Evolutionary conservation across 2,888 invertebrate genomes (phyloP).

Genomic region (Caenorhabditis sp.): DNA sequence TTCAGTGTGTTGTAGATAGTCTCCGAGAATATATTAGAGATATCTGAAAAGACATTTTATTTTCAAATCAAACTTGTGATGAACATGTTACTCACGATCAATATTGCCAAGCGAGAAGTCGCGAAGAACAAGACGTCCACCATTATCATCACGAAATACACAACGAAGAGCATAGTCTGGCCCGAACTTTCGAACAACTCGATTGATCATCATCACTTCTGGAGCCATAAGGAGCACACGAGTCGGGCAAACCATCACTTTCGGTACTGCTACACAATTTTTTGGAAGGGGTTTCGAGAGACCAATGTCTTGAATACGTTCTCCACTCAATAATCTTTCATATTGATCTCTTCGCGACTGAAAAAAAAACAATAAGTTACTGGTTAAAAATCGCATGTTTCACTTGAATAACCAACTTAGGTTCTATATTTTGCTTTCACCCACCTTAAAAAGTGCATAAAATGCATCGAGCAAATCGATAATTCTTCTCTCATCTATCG

Average conservation of each 20-base stretch:
- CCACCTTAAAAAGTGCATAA: conserved; percentile 33
- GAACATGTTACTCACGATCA: conserved; percentile 42
- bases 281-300: conserved; percentile 41
- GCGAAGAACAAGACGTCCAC: conserved; percentile 36
- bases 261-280: conserved; percentile 48
- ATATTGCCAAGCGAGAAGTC: conserved; percentile 45
- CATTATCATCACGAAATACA: conserved; percentile 59
- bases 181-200: conserved; percentile 62
- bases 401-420: too few species aligned
- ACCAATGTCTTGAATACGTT: conserved; percentile 27
- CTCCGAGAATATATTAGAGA: conserved; percentile 42
- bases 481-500: conserved; percentile 54
- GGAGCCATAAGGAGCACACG: conserved; percentile 55
- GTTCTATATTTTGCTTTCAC: too few species aligned
- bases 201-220: conserved; percentile 69
- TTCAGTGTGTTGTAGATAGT: conserved; percentile 47
- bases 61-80: neutral
- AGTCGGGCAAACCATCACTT: conserved; percentile 55
- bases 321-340: conserved; percentile 22
- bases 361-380: neutral
- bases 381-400: too few species aligned
- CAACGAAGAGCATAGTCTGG: conserved; percentile 60
- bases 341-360: conserved; percentile 20
- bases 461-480: conserved; percentile 47
- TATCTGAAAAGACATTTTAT: conserved; percentile 18